phyloP scores from a whole-genome alignment of 2,113 vertebrate genomes.

The Protobothrops mucrosquamatus region DNA sequence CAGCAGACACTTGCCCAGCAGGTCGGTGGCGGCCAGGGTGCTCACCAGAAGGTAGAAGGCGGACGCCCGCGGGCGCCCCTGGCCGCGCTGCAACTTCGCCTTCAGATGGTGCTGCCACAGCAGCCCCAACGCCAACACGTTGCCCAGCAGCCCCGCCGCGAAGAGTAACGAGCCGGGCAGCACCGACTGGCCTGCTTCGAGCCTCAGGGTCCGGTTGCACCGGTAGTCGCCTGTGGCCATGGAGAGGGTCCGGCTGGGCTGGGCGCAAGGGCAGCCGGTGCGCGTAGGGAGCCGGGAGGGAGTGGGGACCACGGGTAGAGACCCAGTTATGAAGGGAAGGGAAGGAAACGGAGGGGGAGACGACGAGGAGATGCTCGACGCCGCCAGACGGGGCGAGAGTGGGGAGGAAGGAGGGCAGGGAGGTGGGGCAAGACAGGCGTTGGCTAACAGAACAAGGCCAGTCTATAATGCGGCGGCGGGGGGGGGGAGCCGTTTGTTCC shows the following conservation, averaged over 20 bases:
- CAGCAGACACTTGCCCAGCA: constrained; percentile 75
- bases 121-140: constrained; percentile 71
- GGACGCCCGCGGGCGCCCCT: constrained; percentile 45
- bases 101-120: constrained; percentile 70
- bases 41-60: constrained; percentile 76
- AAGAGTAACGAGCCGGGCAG: constrained; percentile 77
- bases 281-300: not conserved
- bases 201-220: constrained; percentile 53
- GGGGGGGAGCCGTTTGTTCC: not conserved
- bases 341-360: not conserved
- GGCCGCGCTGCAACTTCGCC: constrained; percentile 22
- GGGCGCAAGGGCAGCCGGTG: not conserved
- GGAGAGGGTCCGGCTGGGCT: not conserved
- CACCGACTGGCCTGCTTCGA: constrained; percentile 61
- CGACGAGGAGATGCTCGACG: not conserved
- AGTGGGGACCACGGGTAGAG: not conserved
- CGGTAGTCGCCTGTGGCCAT: constrained; percentile 44
- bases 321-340: not conserved
- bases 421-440: not conserved
- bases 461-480: not conserved
- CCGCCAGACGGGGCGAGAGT: not conserved
- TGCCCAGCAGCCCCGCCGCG: constrained; percentile 72
- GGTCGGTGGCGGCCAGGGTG: constrained; percentile 70
- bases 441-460: not conserved
- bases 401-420: not conserved